phyloP scores from a whole-genome alignment of 53 echinoderm and acorn worm species.

The Mesocentrotus franciscanus region DNA sequence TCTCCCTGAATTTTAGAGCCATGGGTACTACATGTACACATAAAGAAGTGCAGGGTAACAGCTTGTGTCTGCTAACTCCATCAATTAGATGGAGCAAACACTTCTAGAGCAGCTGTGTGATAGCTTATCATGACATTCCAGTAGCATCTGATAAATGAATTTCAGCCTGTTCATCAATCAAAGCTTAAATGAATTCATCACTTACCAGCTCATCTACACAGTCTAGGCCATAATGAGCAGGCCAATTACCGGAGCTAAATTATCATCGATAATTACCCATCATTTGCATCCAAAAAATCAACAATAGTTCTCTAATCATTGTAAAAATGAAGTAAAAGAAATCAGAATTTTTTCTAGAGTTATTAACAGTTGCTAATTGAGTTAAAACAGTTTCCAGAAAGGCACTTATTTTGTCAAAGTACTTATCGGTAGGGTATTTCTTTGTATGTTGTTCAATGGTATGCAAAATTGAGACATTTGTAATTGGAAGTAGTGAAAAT shows the following conservation, averaged over 20 bases:
- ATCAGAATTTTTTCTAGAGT: no score
- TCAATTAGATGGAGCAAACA: not conserved
- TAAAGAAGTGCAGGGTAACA: not conserved
- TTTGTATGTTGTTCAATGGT: no score
- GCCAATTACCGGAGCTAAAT: not conserved
- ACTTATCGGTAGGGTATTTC: no score
- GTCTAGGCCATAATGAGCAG: not conserved
- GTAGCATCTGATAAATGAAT: not conserved
- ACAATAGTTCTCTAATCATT: not conserved
- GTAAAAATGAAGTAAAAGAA: no score
- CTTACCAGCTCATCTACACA: not conserved
- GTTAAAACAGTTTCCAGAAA: no score
- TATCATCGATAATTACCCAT: not conserved
- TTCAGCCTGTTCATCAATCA: not conserved
- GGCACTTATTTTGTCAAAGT: no score
- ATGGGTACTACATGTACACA: no score
- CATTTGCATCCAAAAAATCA: not conserved
- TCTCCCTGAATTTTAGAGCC: no score
- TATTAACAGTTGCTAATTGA: no score
- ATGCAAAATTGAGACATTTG: no score
- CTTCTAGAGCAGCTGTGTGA: not conserved
- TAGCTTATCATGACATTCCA: constrained; percentile 30
- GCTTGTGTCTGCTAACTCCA: not conserved
- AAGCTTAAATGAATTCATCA: not conserved
- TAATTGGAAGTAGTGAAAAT: no score